A percentile compares a stretch with the other conserved stretches of the same genome.
These are phyloP conservation scores for Nasonia oneida DNA, from an alignment of 2,888 invertebrate genomes.

Conservation along the genomic window DNA sequence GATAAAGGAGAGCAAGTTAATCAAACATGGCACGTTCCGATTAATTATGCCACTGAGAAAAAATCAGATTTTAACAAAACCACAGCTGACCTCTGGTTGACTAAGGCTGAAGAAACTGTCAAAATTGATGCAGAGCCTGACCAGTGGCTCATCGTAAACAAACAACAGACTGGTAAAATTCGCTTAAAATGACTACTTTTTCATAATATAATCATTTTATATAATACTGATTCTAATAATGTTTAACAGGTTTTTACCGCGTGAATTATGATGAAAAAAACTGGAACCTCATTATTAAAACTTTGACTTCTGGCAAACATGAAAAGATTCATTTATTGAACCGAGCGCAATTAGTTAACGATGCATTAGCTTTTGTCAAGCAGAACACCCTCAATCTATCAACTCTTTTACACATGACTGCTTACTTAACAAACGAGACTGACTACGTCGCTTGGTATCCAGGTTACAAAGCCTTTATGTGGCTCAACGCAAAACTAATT, in stretches of 20 bases:
- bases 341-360: slow-evolving; percentile 90
- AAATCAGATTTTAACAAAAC: slow-evolving; percentile 80
- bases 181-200: neutral
- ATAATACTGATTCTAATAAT: neutral
- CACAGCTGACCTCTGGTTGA: slow-evolving; percentile 80
- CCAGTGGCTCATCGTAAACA: slow-evolving; percentile 84
- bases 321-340: slow-evolving; percentile 85
- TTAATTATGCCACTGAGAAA: slow-evolving; percentile 68
- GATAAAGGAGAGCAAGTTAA: slow-evolving; percentile 49
- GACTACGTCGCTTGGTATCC: slow-evolving; percentile 93
- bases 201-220: neutral
- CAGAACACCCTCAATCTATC: slow-evolving; percentile 87
- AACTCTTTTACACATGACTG: slow-evolving; percentile 87
- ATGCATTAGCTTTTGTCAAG: slow-evolving; percentile 86
- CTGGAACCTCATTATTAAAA: slow-evolving; percentile 85
- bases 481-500: slow-evolving; percentile 78
- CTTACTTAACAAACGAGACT: slow-evolving; percentile 86
- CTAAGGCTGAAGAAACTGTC: neutral
- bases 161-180: slow-evolving; percentile 82
- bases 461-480: slow-evolving; percentile 86
- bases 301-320: slow-evolving; percentile 81
- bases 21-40: slow-evolving; percentile 72
- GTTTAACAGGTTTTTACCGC: slow-evolving; percentile 82
- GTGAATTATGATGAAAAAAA: slow-evolving; percentile 89
- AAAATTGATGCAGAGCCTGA: slow-evolving; percentile 71